phyloP scores from a whole-genome alignment of 1,140 invertebrate species.

The Pteromalus puparum region DNA sequence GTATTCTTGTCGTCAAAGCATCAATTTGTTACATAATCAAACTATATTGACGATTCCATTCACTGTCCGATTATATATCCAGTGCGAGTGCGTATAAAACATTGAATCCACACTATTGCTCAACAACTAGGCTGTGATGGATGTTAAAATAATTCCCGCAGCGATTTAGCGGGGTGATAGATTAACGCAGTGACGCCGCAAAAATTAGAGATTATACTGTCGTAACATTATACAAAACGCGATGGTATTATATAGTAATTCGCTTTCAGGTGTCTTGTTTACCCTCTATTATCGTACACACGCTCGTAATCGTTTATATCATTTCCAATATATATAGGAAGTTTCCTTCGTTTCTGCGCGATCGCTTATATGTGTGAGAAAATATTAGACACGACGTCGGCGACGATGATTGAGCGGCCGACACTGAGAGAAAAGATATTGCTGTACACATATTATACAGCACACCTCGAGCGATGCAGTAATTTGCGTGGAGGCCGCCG shows the following conservation, averaged over 20 bases:
- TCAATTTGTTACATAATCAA: too few relatives aligned
- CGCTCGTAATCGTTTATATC: not conserved
- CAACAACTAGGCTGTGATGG: not conserved
- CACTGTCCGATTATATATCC: too few relatives aligned
- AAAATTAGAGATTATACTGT: not conserved
- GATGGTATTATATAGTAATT: not conserved
- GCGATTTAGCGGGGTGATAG: not conserved
- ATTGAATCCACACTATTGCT: not conserved
- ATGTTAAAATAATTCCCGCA: not conserved
- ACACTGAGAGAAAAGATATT: not conserved
- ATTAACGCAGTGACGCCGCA: not conserved
- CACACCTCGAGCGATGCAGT: not conserved
- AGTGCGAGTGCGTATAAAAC: too few relatives aligned
- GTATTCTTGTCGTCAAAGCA: too few relatives aligned
- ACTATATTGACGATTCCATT: too few relatives aligned
- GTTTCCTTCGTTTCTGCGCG: not conserved
- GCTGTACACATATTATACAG: not conserved
- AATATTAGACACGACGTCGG: not conserved
- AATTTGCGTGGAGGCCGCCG: constrained; percentile 4
- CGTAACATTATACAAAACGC: not conserved
- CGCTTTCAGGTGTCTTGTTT: not conserved
- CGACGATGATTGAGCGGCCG: constrained; percentile 12
- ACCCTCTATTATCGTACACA: not conserved
- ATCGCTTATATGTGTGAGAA: not conserved
- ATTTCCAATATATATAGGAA: not conserved